Base-by-base conservation (phyloP, 1,140 invertebrate species). In the Microplitis mediator region DNA sequence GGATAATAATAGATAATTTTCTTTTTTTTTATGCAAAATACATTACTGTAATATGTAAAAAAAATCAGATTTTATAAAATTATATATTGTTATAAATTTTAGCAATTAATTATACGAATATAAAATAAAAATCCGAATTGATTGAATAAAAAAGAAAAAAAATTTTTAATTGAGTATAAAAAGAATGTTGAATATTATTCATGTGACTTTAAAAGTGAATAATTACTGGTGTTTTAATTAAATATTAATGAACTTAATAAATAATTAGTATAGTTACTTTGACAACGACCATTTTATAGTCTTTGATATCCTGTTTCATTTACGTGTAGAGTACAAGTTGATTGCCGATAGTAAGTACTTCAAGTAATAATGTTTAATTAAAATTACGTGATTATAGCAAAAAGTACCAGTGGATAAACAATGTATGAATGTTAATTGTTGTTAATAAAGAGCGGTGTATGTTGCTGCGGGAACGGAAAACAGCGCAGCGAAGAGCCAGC, bases 381-480 rank as follows among this genome's bases (percentile, higher is more conserved):
- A 74, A 72, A 74, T 76, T 61, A 73, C 71, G 50, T 60, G 69
- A 74, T 76, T 76, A 77, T 72, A 69, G 71, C n/a, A n/a, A 72
- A 77, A 77, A 75, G 72, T 73, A 73, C 71, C 76, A 52, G 71
- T 51, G 72, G 77, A 80, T 80, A 78, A 84, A 84, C 79, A 83
- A 81, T 79, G 71, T 82, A 73, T 76, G 78, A 87, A 87, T 86
- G 85, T 87, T 87, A 87, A 87, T 87, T 86, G 85, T 86, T 84
- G 81, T 87, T 87, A 87, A 87, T 87, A 87, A 86, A 87, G 84
- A 83, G 83, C 78, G 77, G 78, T 81, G 82, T 84, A 86, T 87
- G 86, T 87, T 87, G 86, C 81, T 87, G 84, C 75, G 82, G 83
- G 81, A 82, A 82, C 86, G 85, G 85, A 80, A 77, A 87, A 78